Conservation (phyloP, 2,113 vertebrate species). For the Pelusios castaneus region DNA sequence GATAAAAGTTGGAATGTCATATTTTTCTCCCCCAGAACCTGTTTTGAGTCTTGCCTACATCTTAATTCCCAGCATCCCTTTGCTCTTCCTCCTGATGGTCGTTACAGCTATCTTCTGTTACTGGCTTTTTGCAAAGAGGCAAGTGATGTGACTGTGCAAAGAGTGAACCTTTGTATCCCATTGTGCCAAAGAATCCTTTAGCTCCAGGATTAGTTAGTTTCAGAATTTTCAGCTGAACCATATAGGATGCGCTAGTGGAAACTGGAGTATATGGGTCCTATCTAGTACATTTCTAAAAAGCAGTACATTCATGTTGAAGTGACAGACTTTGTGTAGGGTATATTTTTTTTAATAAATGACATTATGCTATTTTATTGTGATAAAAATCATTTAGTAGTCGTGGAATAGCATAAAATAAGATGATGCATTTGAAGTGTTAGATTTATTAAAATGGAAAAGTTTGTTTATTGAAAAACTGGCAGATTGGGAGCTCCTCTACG, state of each 20-base stretch:
- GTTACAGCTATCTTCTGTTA: conserved; percentile 81
- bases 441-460: neutral
- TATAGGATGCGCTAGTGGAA: neutral
- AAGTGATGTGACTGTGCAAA: conserved; percentile 42
- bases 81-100: conserved; percentile 82
- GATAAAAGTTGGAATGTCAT: neutral
- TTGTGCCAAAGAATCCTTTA: neutral
- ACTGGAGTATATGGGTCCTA: neutral
- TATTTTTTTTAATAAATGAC: neutral
- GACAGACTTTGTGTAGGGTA: neutral
- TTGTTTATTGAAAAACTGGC: neutral
- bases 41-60: conserved; percentile 81
- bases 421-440: neutral
- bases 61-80: conserved; percentile 83
- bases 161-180: neutral
- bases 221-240: neutral
- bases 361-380: neutral
- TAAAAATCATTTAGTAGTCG: fast-evolving
- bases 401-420: neutral
- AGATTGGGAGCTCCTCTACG: neutral
- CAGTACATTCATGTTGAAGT: neutral
- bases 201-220: neutral
- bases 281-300: neutral
- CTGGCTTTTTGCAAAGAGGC: conserved; percentile 83
- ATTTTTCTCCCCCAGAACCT: conserved; percentile 68